These are phyloP conservation scores for Columba livia DNA, from an alignment of 2,113 vertebrate species.

Conservation along the genomic window DNA sequence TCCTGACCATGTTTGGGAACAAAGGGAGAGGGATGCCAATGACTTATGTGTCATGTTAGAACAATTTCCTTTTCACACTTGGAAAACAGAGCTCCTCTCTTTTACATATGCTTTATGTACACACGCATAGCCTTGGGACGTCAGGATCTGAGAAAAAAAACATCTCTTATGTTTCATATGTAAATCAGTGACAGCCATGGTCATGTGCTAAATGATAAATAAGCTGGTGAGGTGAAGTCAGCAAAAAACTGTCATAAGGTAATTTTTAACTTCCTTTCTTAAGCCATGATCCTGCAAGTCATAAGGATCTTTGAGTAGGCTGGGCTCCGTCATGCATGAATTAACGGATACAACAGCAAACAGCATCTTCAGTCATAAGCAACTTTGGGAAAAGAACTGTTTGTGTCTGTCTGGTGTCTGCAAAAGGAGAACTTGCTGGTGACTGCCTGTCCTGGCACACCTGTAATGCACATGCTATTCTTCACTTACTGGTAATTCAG, in stretches of 20 bases:
- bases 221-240: neutral
- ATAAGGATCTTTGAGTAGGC: neutral
- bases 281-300: neutral
- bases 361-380: neutral
- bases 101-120: neutral
- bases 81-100: conserved; percentile 8
- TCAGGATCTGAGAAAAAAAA: neutral
- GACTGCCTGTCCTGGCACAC: neutral
- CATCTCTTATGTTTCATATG: neutral
- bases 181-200: neutral
- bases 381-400: neutral
- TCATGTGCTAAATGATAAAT: neutral
- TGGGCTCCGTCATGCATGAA: neutral
- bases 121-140: neutral
- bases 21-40: conserved; percentile 26
- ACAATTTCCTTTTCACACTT: conserved; percentile 13
- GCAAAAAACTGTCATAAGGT: neutral
- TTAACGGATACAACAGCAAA: neutral
- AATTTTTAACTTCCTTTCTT: neutral
- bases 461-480: neutral
- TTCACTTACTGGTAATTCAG: neutral
- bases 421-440: neutral
- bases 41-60: neutral
- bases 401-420: neutral
- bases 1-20: conserved; percentile 64